Percentiles rank a stretch among this genome's conserved stretches.
These are phyloP conservation scores for Eustalomyia histrio DNA, from an alignment of 2,888 invertebrate genomes.

Conservation along the genomic window DNA sequence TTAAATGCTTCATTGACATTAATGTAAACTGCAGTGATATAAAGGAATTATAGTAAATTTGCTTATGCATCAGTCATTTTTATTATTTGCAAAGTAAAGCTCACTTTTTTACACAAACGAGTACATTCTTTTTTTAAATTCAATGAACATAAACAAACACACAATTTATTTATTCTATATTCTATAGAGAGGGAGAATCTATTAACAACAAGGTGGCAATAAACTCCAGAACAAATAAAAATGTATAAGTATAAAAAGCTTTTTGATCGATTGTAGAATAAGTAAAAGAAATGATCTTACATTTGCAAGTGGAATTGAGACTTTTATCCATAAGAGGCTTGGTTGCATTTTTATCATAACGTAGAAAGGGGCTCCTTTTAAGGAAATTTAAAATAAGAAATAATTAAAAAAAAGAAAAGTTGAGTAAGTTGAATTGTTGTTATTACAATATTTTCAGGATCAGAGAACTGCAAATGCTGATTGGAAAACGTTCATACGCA, in stretches of 20 bases:
- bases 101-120: background rate
- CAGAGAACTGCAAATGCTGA: too few species aligned
- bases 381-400: background rate
- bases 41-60: too few species aligned
- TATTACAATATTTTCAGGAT: too few species aligned
- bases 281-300: background rate
- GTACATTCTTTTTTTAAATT: background rate
- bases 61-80: too few species aligned
- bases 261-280: background rate
- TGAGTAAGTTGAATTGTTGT: too few species aligned
- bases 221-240: background rate
- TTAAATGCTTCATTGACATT: too few species aligned
- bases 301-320: background rate
- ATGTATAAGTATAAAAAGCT: background rate
- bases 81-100: conserved; percentile 1
- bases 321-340: background rate
- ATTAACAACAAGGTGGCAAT: background rate
- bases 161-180: background rate
- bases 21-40: too few species aligned
- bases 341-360: background rate
- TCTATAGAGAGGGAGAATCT: background rate
- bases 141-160: background rate
- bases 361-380: background rate
- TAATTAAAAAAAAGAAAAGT: too few species aligned
- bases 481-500: too few species aligned